Percentiles rank a stretch among this genome's conserved stretches.
These are phyloP conservation scores for Celastrina argiolus DNA, from an alignment of 2,888 invertebrate species.

Conservation along the genomic window DNA sequence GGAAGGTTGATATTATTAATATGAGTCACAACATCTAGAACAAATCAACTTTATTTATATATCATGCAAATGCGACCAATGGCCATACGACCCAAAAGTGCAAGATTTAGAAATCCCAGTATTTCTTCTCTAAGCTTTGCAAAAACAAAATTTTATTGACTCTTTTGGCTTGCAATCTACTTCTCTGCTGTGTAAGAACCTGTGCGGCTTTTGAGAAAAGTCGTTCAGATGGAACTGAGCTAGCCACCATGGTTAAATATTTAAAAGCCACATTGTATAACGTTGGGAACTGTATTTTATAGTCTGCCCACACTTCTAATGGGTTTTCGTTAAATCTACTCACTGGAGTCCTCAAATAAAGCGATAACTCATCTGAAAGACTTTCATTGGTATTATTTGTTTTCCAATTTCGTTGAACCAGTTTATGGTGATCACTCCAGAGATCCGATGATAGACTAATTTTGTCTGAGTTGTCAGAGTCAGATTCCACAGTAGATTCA, in stretches of 20 bases:
- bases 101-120: conserved; percentile 33
- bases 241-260: conserved; percentile 30
- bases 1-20: conserved; percentile 1
- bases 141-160: conserved; percentile 35
- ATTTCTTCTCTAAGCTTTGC: conserved; percentile 32
- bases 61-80: neutral
- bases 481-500: conserved; percentile 30
- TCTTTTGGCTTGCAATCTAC: conserved; percentile 32
- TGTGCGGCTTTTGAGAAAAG: conserved; percentile 36
- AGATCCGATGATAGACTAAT: conserved; percentile 32
- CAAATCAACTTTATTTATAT: conserved; percentile 14
- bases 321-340: conserved; percentile 35
- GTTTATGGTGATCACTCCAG: conserved; percentile 39
- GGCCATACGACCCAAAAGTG: neutral
- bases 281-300: conserved; percentile 30
- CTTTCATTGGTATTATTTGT: conserved; percentile 32
- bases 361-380: conserved; percentile 32
- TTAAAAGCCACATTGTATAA: conserved; percentile 27
- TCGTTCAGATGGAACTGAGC: conserved; percentile 31
- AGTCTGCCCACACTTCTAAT: conserved; percentile 35
- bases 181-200: conserved; percentile 33
- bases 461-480: conserved; percentile 38
- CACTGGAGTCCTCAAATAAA: conserved; percentile 36
- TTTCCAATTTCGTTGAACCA: conserved; percentile 38
- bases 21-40: neutral